A percentile compares a stretch with the other conserved stretches of the same genome.
phyloP scores from a whole-genome alignment of 2,797 vertebrate species.

The Knipowitschia caucasica region DNA sequence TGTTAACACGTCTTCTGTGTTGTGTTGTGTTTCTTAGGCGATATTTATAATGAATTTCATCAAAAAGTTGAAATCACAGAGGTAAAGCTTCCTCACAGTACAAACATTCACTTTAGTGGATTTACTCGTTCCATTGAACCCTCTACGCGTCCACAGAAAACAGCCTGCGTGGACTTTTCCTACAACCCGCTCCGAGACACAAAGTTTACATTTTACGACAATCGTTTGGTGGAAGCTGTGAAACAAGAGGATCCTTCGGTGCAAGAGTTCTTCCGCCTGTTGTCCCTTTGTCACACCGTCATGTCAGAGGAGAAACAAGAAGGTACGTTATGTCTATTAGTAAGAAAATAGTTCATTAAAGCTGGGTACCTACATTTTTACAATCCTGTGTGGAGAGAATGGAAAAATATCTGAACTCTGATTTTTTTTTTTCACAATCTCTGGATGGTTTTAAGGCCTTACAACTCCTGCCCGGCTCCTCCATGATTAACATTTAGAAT shows the following conservation, averaged over 20 bases:
- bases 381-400: too few relatives aligned
- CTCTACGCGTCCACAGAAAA: constrained; percentile 66
- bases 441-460: too few relatives aligned
- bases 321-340: constrained; percentile 57
- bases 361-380: too few relatives aligned
- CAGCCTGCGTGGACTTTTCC: constrained; percentile 74
- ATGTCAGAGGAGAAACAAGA: constrained; percentile 89
- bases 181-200: constrained; percentile 81
- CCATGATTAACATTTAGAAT: too few relatives aligned
- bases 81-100: constrained; percentile 49
- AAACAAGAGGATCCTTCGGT: constrained; percentile 75
- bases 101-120: not conserved
- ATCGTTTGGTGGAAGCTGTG: constrained; percentile 81
- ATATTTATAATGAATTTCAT: constrained; percentile 72
- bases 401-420: too few relatives aligned
- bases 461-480: too few relatives aligned
- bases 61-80: constrained; percentile 78
- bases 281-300: constrained; percentile 90
- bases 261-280: constrained; percentile 89
- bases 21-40: constrained; percentile 58
- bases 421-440: too few relatives aligned
- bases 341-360: too few relatives aligned
- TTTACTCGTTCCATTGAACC: not conserved
- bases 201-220: constrained; percentile 78
- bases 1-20: not conserved